Evolutionary conservation across 2,113 vertebrate genomes (phyloP).

Genomic region (Rhea pennata): DNA sequence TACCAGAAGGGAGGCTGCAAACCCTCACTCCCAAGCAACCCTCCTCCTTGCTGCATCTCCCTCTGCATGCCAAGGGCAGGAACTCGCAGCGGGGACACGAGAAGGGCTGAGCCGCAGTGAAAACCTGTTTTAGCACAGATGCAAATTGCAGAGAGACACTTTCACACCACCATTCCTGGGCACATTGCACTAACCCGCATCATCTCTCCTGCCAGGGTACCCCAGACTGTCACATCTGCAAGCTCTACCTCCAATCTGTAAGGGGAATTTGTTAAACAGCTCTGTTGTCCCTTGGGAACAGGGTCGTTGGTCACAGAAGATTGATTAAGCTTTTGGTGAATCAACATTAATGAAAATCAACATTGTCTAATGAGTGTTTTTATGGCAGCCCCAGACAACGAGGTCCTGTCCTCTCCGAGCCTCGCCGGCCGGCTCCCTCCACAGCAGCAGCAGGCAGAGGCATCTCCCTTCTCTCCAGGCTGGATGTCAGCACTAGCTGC

Average conservation of each 20-base stretch:
- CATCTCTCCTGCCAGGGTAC: not conserved
- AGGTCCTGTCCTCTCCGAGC: not conserved
- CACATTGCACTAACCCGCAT: constrained; percentile 19
- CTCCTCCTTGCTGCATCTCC: not conserved
- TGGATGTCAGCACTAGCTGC: not conserved
- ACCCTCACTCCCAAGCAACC: not conserved
- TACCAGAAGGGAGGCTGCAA: not conserved
- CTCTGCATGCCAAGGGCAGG: not conserved
- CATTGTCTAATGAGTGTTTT: constrained; percentile 77
- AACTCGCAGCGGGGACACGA: not conserved
- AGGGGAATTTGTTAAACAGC: constrained; percentile 80
- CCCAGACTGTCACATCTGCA: constrained; percentile 55
- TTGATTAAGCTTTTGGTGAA: constrained; percentile 82
- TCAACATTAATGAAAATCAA: constrained; percentile 82
- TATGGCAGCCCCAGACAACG: constrained; percentile 54
- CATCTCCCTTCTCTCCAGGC: accelerated
- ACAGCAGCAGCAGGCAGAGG: not conserved
- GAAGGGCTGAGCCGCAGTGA: constrained; percentile 2
- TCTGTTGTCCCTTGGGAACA: constrained; percentile 70
- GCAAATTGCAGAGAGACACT: not conserved
- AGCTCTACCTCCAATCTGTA: constrained; percentile 76
- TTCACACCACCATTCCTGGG: not conserved
- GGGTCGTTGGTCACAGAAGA: constrained; percentile 79
- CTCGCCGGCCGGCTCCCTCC: not conserved
- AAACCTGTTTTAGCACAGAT: not conserved